Evolutionary conservation across 2,888 invertebrate species (phyloP).

Genomic region (Cheilosia soror): DNA sequence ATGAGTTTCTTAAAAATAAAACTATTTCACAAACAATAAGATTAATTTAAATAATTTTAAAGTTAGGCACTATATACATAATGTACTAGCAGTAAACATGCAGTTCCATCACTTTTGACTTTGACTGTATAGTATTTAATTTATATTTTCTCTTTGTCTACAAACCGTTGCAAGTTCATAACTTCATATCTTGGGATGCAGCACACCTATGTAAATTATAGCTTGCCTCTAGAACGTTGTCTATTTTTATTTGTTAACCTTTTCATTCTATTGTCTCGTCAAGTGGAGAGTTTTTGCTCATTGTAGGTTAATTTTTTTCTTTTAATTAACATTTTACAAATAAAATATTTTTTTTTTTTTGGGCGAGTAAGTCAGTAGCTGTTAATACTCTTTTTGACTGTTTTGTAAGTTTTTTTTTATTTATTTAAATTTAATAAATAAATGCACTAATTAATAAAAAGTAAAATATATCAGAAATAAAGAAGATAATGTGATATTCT

Average conservation of each 20-base stretch:
- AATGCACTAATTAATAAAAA: slow-evolving; percentile 58
- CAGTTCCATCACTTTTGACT: slow-evolving; percentile 33
- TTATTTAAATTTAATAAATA: slow-evolving; percentile 23
- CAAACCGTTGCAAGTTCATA: slow-evolving; percentile 45
- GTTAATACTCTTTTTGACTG: slow-evolving; percentile 52
- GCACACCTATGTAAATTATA: slow-evolving; percentile 17
- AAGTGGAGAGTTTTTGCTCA: slow-evolving; percentile 69
- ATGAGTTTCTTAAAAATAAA: too few species aligned
- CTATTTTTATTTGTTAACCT: slow-evolving; percentile 18
- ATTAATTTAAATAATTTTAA: too few species aligned
- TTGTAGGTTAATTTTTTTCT: slow-evolving; percentile 53
- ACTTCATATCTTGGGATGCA: slow-evolving; percentile 20
- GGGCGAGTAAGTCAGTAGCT: slow-evolving; percentile 27
- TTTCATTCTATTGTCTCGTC: slow-evolving; percentile 54
- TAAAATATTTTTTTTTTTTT: slow-evolving; percentile 12
- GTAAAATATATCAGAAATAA: slow-evolving; percentile 26
- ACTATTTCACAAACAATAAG: neutral
- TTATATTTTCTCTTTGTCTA: slow-evolving; percentile 22
- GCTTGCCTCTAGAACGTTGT: slow-evolving; percentile 34
- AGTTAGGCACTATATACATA: too few species aligned
- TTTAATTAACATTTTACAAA: slow-evolving; percentile 29
- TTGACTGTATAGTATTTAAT: neutral
- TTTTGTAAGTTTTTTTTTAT: slow-evolving; percentile 69
- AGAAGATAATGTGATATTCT: slow-evolving; percentile 55
- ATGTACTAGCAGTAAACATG: slow-evolving; percentile 5